Evolutionary conservation across 2,113 vertebrate species (phyloP).

Genomic region (Prochilodus magdalenae): DNA sequence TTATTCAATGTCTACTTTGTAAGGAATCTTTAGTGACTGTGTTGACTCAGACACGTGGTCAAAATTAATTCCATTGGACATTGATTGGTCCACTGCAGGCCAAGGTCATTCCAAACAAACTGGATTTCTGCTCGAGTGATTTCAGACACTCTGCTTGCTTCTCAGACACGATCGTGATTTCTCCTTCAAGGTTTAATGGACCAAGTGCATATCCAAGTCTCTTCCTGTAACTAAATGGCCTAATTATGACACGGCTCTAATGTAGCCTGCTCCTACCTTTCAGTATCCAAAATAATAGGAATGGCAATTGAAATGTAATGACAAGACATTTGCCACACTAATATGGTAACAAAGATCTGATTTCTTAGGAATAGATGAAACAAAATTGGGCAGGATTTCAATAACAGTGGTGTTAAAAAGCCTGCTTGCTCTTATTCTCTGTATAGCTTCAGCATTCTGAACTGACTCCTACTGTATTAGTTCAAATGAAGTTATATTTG

Average conservation of each 20-base stretch:
- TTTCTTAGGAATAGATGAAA: background rate
- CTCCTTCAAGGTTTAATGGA: conserved; percentile 16
- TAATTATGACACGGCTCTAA: background rate
- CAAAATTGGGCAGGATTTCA: background rate
- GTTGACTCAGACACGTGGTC: conserved; percentile 6
- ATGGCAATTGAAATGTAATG: background rate
- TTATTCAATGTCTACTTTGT: background rate
- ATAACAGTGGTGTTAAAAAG: background rate
- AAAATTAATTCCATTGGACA: conserved; percentile 37
- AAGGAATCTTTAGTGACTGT: background rate
- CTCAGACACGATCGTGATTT: background rate
- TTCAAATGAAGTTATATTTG: no score
- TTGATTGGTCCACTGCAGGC: conserved; percentile 33
- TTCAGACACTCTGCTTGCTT: conserved; percentile 13
- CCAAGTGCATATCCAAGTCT: conserved; percentile 13
- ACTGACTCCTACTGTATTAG: no score
- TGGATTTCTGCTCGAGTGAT: conserved; percentile 14
- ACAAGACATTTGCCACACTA: background rate
- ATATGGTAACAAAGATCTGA: background rate
- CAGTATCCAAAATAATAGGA: no score
- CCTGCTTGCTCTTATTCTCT: no score
- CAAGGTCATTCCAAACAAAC: conserved; percentile 38
- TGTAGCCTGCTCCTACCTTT: background rate
- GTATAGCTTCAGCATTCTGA: no score
- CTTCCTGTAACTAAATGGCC: conserved; percentile 22